A percentile compares a stretch with the other conserved stretches of the same genome.
Evolutionary conservation across 2,113 vertebrate genomes (phyloP).

Genomic region (Colinus virginianus): DNA sequence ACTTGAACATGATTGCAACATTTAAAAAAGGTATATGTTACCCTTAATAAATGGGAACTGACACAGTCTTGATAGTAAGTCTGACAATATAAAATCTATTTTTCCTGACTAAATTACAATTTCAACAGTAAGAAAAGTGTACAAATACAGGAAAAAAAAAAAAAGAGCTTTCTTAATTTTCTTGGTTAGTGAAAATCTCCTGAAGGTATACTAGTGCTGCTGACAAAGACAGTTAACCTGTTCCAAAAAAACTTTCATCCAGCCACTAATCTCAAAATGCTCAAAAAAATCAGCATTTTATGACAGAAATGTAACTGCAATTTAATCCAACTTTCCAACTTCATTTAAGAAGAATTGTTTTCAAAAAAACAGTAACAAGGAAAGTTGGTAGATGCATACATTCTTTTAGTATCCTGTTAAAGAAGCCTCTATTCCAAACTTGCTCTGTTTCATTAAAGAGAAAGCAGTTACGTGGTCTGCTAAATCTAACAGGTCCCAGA

Average conservation of each 20-base stretch:
- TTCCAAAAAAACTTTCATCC: neutral
- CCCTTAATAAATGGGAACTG: neutral
- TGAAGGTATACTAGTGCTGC: neutral
- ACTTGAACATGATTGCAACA: neutral
- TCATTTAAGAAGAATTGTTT: neutral
- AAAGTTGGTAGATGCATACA: neutral
- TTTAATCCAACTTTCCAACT: neutral
- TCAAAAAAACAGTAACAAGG: neutral
- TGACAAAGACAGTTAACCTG: neutral
- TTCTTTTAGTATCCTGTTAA: neutral
- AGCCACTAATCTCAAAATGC: neutral
- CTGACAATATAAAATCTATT: neutral
- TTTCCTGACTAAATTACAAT: neutral
- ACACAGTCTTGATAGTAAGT: neutral
- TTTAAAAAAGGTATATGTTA: neutral
- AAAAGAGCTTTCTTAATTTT: neutral
- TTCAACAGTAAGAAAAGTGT: neutral
- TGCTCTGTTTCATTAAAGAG: neutral
- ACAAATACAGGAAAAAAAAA: neutral
- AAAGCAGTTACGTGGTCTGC: neutral
- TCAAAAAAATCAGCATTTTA: neutral
- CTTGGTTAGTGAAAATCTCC: neutral
- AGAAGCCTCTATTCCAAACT: neutral
- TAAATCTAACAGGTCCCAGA: neutral
- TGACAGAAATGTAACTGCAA: neutral